phyloP scores from a whole-genome alignment of 2,797 vertebrate species.

The Lagocephalus sceleratus region DNA sequence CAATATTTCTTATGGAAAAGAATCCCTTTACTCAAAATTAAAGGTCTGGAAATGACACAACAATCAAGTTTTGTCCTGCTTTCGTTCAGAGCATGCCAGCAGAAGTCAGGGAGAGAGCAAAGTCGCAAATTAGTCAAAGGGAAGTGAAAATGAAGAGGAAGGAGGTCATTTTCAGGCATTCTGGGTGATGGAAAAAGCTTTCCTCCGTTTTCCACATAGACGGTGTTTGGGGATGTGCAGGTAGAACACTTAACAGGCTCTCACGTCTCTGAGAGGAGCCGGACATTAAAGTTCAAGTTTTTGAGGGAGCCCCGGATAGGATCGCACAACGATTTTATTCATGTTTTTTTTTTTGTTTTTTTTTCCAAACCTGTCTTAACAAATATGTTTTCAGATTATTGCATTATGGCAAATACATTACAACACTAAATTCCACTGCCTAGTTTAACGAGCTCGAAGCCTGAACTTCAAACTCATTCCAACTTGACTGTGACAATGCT shows the following conservation, averaged over 20 bases:
- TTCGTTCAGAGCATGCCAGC: slow-evolving; percentile 39
- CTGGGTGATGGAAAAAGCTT: neutral
- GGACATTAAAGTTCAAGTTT: too few species aligned
- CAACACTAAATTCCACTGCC: too few species aligned
- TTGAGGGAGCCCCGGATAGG: too few species aligned
- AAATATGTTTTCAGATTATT: too few species aligned
- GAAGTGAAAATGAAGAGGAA: neutral
- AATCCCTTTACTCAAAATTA: too few species aligned
- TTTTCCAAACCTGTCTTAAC: too few species aligned
- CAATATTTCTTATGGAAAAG: too few species aligned
- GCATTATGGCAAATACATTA: too few species aligned
- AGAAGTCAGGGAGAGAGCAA: slow-evolving; percentile 10
- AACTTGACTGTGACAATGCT: slow-evolving; percentile 40
- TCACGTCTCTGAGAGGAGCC: too few species aligned
- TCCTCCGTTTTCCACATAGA: neutral
- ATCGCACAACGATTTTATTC: too few species aligned
- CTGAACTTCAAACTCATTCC: slow-evolving; percentile 3
- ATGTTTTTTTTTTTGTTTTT: too few species aligned
- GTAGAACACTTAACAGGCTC: neutral
- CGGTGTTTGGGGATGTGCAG: slow-evolving; percentile 5
- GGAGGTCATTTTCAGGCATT: neutral
- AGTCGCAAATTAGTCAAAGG: neutral
- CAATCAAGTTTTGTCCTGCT: slow-evolving; percentile 3
- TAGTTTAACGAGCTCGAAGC: neutral
- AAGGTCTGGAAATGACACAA: too few species aligned